These are phyloP conservation scores for Myiozetetes cayanensis DNA, from an alignment of 2,113 vertebrate genomes.

Conservation along the genomic window DNA sequence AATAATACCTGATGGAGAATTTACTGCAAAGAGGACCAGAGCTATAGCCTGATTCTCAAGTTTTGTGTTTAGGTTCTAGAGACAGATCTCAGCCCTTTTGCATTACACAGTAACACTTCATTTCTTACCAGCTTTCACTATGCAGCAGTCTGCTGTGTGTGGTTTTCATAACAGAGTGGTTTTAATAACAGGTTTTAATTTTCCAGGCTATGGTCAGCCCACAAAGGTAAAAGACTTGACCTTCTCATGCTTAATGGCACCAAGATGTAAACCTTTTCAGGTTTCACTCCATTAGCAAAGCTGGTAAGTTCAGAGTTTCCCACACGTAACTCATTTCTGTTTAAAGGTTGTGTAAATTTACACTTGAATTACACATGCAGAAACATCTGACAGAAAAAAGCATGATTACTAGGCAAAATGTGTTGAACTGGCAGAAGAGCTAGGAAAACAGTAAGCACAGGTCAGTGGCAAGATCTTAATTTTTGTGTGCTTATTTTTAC, in stretches of 20 bases:
- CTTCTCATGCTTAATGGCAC: neutral
- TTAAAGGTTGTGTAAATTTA: neutral
- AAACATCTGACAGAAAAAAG: neutral
- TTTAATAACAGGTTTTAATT: neutral
- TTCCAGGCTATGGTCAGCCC: neutral
- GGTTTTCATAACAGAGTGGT: neutral
- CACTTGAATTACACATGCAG: neutral
- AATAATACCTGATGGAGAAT: neutral
- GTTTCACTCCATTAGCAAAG: neutral
- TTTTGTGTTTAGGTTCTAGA: neutral
- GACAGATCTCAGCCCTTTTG: neutral
- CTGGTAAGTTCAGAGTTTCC: neutral
- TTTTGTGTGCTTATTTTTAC: neutral
- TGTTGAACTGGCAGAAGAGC: neutral
- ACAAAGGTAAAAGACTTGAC: neutral
- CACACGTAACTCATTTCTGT: neutral
- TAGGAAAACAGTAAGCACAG: neutral
- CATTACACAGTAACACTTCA: neutral
- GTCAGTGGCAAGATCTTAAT: neutral
- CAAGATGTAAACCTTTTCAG: neutral
- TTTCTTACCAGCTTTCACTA: neutral
- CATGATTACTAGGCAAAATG: neutral
- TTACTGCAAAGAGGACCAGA: neutral
- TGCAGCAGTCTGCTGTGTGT: neutral
- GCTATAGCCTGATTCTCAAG: neutral